Base-by-base conservation (phyloP, 2,113 vertebrate species). In the Calcarius ornatus region DNA sequence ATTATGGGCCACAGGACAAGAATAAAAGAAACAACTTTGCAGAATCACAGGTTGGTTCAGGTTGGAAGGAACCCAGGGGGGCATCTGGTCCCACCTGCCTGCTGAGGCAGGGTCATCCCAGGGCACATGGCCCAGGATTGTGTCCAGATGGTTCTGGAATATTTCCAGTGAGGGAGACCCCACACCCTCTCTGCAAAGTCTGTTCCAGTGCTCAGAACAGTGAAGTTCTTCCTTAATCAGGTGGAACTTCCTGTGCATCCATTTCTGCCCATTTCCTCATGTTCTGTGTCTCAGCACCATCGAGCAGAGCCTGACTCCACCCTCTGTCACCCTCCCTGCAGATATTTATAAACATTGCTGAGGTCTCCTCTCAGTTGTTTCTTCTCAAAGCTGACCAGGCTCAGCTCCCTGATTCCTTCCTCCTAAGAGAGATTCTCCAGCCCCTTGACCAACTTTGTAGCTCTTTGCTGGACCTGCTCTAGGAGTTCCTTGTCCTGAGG, bases 261-360 rank as follows among this genome's bases (percentile, higher is more conserved):
- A 1, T 40, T 61, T 31, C 61, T 90, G 70, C 40, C 53, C 31
- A 9, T 19, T 61, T 4, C 25, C 24, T 47, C 1, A 0, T 42
- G n/a, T 23, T 4, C 54, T 40, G 0, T 19, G 22, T 54, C 30
- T 61, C 9, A 5, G 70, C 47, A 69, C 6, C n/a, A 68, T 10
- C 47, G 35, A 47, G 40, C 25, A 47, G 17, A 61, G 47, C 4
- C 79, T 48, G 63, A 15, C 8, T 47, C 47, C 47, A 47, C 42
- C 47, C 25, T 43, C 53, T 47, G 21, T 2, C 54, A 54, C 21
- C 24, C 8, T 54, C 54, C 15, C 40, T 48, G 12, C 10, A 27
- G 54, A 17, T 27, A 45, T 23, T 47, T 35, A 54, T 8, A 40
- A 15, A 48, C 3, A 21, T 2, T 45, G n/a, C 25, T 68, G 20